Evolutionary conservation across 2,888 invertebrate species (phyloP), one percentile per base, ranked within the genome.

Genomic region (Eucera pruinosa): DNA sequence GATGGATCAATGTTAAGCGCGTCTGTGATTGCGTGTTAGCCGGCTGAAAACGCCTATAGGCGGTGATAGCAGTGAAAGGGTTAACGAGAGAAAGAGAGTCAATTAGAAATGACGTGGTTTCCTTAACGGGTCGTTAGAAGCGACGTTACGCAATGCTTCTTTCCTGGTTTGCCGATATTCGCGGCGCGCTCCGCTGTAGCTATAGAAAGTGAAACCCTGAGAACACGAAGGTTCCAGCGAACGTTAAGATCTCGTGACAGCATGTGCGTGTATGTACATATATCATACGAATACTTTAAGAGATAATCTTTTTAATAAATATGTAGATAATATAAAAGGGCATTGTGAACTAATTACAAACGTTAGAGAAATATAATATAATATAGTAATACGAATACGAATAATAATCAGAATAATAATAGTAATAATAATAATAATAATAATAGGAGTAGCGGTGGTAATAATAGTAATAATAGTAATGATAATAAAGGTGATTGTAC

Each of bases 261-360:
- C 70, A 67, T 83, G 74, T 84, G 78, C 75, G 69, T 73, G 69
- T 78, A 81, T 77, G 70, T 80, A 84, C 80, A 85, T 85, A n/a
- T n/a, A 3, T 5, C 65, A 50, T 45, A 83, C 45, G 65, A 61
- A 76, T 58, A 65, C 48, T 69, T 82, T 47, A 7, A 5, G 55
- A 64, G 69, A 54, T 76, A 72, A 84, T 60, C 47, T 50, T 65
- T 73, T 76, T 48, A 58, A 76, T 76, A 75, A 83, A 84, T 83
- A 84, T 78, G 55, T 80, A 69, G 47, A 69, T 72, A 80, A 84
- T 82, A 79, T 52, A 84, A 84, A 82, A 79, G 71, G 57, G 54
- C 70, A 66, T 60, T 66, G 71, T 43, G 52, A 64, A 68, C 65
- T 80, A 68, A 79, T 80, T 79, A 74, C 74, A 70, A 55, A 54